Evolutionary conservation across 37 sponge, comb jelly and placozoan genomes (phyloP).

Genomic region (Cliona cf. orientalis): DNA sequence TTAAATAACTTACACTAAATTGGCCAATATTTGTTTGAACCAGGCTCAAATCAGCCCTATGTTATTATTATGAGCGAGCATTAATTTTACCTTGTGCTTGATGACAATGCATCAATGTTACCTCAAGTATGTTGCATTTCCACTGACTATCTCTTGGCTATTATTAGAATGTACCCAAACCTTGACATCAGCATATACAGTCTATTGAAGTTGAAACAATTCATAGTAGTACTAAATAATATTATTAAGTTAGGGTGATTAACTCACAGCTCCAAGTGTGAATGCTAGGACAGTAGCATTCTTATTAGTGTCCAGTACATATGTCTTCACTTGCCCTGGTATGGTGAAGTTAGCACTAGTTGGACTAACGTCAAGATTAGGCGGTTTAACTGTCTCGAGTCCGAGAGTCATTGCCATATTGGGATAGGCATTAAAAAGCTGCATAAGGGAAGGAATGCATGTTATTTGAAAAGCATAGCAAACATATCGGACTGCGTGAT

Average conservation of each 20-base stretch:
- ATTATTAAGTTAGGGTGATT: neutral
- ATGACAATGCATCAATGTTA: too few species aligned
- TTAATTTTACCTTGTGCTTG: too few species aligned
- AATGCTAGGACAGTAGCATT: conserved; percentile 15
- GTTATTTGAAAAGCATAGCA: neutral
- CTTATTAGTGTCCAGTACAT: conserved; percentile 47
- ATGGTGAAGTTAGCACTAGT: conserved; percentile 46
- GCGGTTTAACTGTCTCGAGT: conserved; percentile 61
- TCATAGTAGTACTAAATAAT: neutral
- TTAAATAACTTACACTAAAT: conserved; percentile 39
- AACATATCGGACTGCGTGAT: neutral
- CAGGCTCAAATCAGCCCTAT: conserved; percentile 54
- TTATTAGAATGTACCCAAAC: conserved; percentile 33
- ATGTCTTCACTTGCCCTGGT: conserved; percentile 49
- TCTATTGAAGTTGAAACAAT: conserved; percentile 25
- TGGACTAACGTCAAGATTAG: conserved; percentile 37
- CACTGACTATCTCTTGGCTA: conserved; percentile 57
- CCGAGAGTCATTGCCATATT: conserved; percentile 76
- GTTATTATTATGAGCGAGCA: too few species aligned
- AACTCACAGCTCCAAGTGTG: conserved; percentile 47
- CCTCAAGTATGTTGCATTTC: conserved; percentile 65
- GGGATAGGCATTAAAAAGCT: conserved; percentile 86
- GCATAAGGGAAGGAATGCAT: neutral
- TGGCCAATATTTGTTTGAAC: conserved; percentile 57
- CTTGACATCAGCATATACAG: conserved; percentile 48